Evolutionary conservation across 2,888 invertebrate genomes (phyloP).

Genomic region (Podotricha telesiphe): DNA sequence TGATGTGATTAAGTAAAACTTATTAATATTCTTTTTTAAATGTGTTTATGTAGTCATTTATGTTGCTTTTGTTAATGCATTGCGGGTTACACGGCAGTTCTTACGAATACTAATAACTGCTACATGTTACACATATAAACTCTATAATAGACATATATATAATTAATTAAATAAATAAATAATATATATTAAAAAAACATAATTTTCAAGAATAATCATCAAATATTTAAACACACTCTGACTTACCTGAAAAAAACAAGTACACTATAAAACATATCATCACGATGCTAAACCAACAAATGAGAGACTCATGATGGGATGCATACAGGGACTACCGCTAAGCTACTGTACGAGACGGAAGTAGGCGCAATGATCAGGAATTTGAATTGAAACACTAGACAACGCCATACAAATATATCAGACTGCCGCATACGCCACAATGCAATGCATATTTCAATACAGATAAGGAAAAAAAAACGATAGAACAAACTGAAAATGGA

Average conservation of each 20-base stretch:
- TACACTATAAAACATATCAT: conserved; percentile 34
- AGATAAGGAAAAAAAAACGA: conserved; percentile 64
- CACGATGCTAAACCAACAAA: conserved; percentile 48
- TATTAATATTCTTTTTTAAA: conserved; percentile 7
- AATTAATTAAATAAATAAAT: not conserved
- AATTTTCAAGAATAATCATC: not conserved
- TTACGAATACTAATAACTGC: conserved; percentile 38
- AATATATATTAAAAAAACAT: not conserved
- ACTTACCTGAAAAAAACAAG: conserved; percentile 46
- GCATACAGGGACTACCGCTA: conserved; percentile 71
- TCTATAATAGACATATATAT: conserved; percentile 26
- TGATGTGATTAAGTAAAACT: not conserved
- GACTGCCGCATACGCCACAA: conserved; percentile 82
- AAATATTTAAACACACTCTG: not conserved
- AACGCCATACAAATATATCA: conserved; percentile 61
- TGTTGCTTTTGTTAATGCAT: conserved; percentile 69
- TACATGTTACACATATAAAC: conserved; percentile 29
- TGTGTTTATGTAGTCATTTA: conserved; percentile 34
- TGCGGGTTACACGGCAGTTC: conserved; percentile 77
- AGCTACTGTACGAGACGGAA: conserved; percentile 64
- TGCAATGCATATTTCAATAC: conserved; percentile 76
- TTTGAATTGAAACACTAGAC: conserved; percentile 61
- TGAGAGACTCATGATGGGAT: conserved; percentile 63
- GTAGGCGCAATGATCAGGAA: conserved; percentile 58
- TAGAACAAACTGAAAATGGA: conserved; percentile 56